Evolutionary conservation across 2,113 vertebrate genomes (phyloP).

Genomic region (Melanerpes aurifrons): DNA sequence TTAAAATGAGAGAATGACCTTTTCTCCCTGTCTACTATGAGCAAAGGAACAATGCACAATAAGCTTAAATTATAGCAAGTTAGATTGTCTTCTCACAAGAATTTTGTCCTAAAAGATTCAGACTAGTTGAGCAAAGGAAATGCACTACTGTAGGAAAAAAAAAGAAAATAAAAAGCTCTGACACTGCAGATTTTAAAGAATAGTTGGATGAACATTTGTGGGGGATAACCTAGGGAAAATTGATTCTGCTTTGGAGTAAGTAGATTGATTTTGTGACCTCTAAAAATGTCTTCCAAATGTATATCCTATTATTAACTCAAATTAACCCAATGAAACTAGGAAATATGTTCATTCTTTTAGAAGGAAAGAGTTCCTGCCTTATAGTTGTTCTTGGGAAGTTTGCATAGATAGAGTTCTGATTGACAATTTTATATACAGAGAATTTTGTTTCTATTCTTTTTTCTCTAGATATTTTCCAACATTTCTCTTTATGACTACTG

Average conservation of each 20-base stretch:
- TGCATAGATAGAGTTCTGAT: neutral
- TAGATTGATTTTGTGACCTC: slow-evolving; percentile 18
- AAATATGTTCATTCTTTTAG: neutral
- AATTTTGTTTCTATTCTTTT: neutral
- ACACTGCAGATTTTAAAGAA: neutral
- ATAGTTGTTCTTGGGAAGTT: neutral
- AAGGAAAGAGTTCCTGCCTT: neutral
- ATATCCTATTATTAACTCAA: neutral
- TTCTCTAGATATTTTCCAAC: neutral
- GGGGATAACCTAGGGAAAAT: slow-evolving; percentile 13
- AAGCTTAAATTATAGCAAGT: neutral
- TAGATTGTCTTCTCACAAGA: neutral
- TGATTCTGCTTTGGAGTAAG: slow-evolving; percentile 20
- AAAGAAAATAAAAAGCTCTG: neutral
- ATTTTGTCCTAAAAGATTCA: neutral
- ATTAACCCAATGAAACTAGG: neutral
- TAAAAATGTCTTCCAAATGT: slow-evolving; percentile 20
- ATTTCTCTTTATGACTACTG: neutral
- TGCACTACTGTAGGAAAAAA: neutral
- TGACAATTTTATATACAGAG: neutral
- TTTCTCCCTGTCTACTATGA: neutral
- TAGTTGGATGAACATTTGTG: neutral
- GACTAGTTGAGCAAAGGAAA: neutral
- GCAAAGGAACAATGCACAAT: neutral
- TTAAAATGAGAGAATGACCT: neutral